phyloP scores from a whole-genome alignment of 2,888 invertebrate genomes.

The Andrena minutula region DNA sequence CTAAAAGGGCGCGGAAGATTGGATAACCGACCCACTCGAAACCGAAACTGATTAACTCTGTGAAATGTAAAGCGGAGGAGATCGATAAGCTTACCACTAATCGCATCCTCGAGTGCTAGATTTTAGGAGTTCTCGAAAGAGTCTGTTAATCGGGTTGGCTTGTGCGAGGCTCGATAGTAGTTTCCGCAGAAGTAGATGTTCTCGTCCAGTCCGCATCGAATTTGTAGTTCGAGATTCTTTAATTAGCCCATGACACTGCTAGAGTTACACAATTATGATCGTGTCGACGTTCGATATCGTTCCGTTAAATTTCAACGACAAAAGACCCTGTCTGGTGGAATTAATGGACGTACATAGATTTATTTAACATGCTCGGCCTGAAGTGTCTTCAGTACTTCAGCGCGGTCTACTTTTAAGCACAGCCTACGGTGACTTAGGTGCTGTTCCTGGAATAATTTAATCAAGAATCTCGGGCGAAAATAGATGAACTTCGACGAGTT shows the following conservation, averaged over 20 bases:
- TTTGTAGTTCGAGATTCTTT: background rate
- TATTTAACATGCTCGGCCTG: background rate
- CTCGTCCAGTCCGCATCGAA: background rate
- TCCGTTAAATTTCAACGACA: background rate
- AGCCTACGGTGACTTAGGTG: too few species aligned
- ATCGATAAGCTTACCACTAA: too few species aligned
- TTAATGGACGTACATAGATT: background rate
- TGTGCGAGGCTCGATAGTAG: background rate
- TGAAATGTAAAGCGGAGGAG: too few species aligned
- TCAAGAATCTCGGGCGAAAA: too few species aligned
- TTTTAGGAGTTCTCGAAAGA: too few species aligned
- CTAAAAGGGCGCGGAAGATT: too few species aligned
- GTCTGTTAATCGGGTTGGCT: background rate
- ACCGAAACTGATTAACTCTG: too few species aligned
- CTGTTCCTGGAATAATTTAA: too few species aligned
- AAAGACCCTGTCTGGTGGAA: background rate
- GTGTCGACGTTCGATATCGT: slow-evolving; percentile 7
- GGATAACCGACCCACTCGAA: too few species aligned
- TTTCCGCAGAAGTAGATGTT: background rate
- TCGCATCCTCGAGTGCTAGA: too few species aligned
- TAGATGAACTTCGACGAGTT: too few species aligned
- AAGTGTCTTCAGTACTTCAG: background rate
- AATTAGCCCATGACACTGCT: slow-evolving; percentile 14
- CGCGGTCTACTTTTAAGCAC: too few species aligned
- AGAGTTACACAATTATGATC: slow-evolving; percentile 23